Evolutionary conservation across 2,888 invertebrate genomes (phyloP).

Genomic region (Omphaloscelis lunosa): DNA sequence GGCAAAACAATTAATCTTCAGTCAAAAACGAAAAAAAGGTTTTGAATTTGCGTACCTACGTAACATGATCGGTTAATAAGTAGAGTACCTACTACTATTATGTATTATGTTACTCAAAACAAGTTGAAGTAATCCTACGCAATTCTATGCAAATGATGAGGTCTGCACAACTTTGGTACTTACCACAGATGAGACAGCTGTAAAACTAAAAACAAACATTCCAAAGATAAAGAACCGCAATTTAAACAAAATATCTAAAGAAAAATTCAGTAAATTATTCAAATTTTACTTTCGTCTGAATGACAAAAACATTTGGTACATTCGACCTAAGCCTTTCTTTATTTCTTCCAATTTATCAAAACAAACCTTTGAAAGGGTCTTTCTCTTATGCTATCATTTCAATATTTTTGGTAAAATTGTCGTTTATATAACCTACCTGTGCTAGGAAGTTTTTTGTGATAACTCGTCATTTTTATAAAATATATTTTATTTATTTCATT

Average conservation of each 20-base stretch:
- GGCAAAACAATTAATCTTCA: background rate
- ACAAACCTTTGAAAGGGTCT: constrained; percentile 73
- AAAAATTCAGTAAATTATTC: constrained; percentile 64
- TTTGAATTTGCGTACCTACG: background rate
- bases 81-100: background rate
- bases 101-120: background rate
- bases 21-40: background rate
- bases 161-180: constrained; percentile 4
- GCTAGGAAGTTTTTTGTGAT: constrained; percentile 13
- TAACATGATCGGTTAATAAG: background rate
- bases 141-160: background rate
- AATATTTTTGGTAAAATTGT: constrained; percentile 66
- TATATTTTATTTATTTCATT: background rate
- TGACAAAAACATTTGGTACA: constrained; percentile 69
- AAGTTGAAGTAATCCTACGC: background rate
- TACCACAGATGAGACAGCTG: constrained; percentile 7
- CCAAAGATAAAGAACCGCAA: constrained; percentile 32
- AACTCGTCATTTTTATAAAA: constrained; percentile 16
- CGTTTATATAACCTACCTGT: constrained; percentile 56
- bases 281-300: constrained; percentile 70
- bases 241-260: constrained; percentile 37
- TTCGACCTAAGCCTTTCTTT: constrained; percentile 71
- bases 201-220: constrained; percentile 37
- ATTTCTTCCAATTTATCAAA: constrained; percentile 76
- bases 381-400: constrained; percentile 65